These are phyloP conservation scores for Drosophila neotestacea DNA, from an alignment of 2,888 invertebrate genomes.

Conservation along the genomic window DNA sequence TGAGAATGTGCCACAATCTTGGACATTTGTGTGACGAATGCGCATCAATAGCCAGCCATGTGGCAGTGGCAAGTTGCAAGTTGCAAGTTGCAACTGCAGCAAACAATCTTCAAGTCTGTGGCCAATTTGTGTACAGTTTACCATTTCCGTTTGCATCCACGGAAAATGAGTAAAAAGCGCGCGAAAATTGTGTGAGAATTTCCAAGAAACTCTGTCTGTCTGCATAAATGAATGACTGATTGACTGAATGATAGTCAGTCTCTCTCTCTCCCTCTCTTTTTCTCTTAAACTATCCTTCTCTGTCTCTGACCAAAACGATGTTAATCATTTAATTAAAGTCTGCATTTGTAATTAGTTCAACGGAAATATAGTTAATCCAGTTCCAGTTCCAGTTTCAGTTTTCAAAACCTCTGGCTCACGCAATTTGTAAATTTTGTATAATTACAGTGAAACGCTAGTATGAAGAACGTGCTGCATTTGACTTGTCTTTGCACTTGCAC, in stretches of 20 bases:
- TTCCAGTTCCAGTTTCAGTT: conserved; percentile 4
- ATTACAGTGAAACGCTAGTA: conserved; percentile 55
- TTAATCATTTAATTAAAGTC: conserved; percentile 79
- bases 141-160: conserved; percentile 65
- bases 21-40: conserved; percentile 59
- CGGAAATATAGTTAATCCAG: conserved; percentile 54
- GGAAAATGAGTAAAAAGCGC: conserved; percentile 60
- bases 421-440: conserved; percentile 72
- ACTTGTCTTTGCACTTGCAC: conserved; percentile 23
- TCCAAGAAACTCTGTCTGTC: conserved; percentile 55
- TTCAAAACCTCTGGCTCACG: conserved; percentile 51
- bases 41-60: conserved; percentile 30
- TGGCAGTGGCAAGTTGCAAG: conserved; percentile 22
- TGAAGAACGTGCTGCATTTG: conserved; percentile 28
- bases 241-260: conserved; percentile 35
- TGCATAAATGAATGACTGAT: conserved; percentile 31
- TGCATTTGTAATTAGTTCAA: conserved; percentile 71
- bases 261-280: neutral
- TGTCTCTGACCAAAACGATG: conserved; percentile 43
- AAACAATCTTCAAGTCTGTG: conserved; percentile 45
- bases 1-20: conserved; percentile 42
- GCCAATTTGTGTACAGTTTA: conserved; percentile 71
- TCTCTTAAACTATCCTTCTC: neutral
- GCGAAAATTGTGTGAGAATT: conserved; percentile 77
- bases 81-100: conserved; percentile 1